A percentile compares a stretch with the other conserved stretches of the same genome.
Evolutionary conservation across 1,140 invertebrate genomes (phyloP).

Genomic region (Aphis gossypii): DNA sequence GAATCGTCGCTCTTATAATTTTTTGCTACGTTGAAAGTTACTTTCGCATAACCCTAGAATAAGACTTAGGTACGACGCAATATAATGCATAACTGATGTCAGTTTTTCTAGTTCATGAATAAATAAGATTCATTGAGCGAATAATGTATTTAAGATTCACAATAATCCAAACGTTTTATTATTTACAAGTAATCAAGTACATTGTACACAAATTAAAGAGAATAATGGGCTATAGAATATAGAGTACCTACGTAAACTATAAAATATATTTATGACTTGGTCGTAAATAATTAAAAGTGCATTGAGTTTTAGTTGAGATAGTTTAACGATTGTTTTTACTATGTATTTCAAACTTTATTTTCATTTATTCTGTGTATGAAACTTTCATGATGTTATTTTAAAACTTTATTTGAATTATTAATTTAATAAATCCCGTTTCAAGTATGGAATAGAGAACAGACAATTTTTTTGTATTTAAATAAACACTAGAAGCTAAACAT

Average conservation of each 20-base stretch:
- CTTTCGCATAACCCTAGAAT: not conserved
- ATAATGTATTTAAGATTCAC: constrained; percentile 3
- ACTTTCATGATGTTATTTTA: not conserved
- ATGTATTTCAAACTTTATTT: constrained; percentile 22
- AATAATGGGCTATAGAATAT: not conserved
- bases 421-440: not conserved
- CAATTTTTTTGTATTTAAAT: not conserved
- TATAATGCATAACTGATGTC: not conserved
- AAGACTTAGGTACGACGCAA: not conserved
- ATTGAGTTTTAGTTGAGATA: not conserved
- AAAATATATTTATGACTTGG: constrained; percentile 1
- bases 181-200: not conserved
- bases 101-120: constrained; percentile 3
- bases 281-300: constrained; percentile 19
- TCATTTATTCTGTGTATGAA: not conserved
- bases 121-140: not conserved
- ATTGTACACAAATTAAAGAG: not conserved
- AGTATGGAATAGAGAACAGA: not conserved
- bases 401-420: constrained; percentile 29
- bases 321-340: constrained; percentile 12
- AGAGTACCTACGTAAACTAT: constrained; percentile 11
- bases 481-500: not conserved
- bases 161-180: constrained; percentile 14
- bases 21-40: not conserved
- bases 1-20: not conserved